Evolutionary conservation across 2,888 invertebrate genomes (phyloP), one percentile per base, ranked within the genome.

Genomic region (Arrhopalites spinosus): DNA sequence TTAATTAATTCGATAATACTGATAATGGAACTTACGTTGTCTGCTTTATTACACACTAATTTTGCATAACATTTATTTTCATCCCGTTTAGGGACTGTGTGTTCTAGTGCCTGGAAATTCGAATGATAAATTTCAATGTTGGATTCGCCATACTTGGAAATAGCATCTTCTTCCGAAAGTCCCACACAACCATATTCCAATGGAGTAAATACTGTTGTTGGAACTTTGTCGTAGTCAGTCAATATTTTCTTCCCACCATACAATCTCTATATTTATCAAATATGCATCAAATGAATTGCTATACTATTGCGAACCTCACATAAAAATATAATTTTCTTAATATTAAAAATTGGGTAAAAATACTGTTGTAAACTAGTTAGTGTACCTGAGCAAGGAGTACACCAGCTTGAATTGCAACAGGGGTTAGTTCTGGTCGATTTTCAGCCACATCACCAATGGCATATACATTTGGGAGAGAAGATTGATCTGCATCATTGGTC

Each of bases 121-220:
- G 93, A 93, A 87, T 98, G 98, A 87, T 95, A 98, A 27, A 97
- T 87, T 86, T 97, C 97, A 73, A 97, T 85, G 81, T 91, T 89
- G 25, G 95, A 93, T 69, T 90, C 91, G 17, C 95, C 96, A 85
- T 88, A 88, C 79, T 85, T 84, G 68, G 86, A 85, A 17, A 89
- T 85, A 0, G 97, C 96, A 30, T 87, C 87, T 85, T 98, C 98
- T 87, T 98, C 98, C 83, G 95, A 92, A 70, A 95, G 87, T 0
- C 98, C 98, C 17, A 96, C 95, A 84, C 92, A 91, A n/a, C 95
- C 95, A 85, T 98, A 99, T 87, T 98, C 98, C 30, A 98, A 86
- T 45, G 98, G 98, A 56, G 96, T 95, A 87, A 98, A 98, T 0
- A 98, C 90, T 0, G 98, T 97, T 20, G 98, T 98, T 47, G 98